phyloP scores from a whole-genome alignment of 2,797 vertebrate genomes.

The Eulemur albifrons region DNA sequence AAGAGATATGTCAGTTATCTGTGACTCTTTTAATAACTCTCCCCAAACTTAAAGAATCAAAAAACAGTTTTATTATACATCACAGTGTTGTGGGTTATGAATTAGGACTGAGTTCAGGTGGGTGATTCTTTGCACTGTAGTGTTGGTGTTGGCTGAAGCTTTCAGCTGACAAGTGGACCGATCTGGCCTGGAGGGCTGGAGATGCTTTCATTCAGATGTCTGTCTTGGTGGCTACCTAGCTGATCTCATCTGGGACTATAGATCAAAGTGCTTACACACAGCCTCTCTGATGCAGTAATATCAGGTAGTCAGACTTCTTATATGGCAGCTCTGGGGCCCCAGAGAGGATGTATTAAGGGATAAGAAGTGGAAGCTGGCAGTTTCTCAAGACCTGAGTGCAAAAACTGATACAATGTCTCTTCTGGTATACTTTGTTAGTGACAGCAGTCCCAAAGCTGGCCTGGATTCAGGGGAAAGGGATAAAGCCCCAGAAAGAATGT shows the following conservation, averaged over 20 bases:
- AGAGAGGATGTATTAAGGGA: neutral
- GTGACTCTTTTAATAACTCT: neutral
- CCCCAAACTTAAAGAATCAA: neutral
- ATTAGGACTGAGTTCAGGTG: neutral
- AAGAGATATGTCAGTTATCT: neutral
- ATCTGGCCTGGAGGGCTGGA: neutral
- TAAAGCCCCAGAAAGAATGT: neutral
- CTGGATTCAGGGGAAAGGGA: neutral
- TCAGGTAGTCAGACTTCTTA: neutral
- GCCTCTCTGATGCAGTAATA: fast-evolving
- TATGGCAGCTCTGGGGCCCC: neutral
- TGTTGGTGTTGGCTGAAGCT: neutral
- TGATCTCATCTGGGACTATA: neutral
- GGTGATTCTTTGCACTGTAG: neutral
- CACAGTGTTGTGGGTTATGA: neutral
- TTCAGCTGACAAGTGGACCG: neutral
- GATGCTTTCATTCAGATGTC: neutral
- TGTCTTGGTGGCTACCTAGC: neutral
- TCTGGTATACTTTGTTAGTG: neutral
- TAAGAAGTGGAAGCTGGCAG: neutral
- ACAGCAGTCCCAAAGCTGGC: neutral
- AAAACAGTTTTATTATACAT: neutral
- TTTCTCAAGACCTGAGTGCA: neutral
- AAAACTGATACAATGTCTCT: neutral
- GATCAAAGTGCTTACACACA: neutral